phyloP scores from a whole-genome alignment of 1,140 invertebrate genomes.

The Pomacea maculata region DNA sequence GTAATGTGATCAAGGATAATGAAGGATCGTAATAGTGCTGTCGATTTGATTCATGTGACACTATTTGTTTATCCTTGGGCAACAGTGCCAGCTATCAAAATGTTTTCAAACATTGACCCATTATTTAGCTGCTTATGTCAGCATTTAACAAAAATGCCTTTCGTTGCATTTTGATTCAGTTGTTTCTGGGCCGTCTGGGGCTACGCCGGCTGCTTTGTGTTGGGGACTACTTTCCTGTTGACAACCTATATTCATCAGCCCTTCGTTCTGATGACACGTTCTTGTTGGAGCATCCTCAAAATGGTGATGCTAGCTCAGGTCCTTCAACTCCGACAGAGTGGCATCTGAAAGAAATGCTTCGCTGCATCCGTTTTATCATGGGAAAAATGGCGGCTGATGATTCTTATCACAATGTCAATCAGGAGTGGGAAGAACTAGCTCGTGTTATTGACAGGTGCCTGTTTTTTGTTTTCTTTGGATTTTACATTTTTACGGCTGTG shows the following conservation, averaged over 20 bases:
- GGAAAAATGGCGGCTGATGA: conserved; percentile 36
- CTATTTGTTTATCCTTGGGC: too few relatives aligned
- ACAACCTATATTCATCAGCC: conserved; percentile 30
- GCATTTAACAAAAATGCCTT: not conserved
- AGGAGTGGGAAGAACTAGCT: conserved; percentile 39
- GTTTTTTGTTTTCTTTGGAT: conserved; percentile 31
- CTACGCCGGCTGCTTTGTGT: conserved; percentile 36
- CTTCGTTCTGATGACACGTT: conserved; percentile 13
- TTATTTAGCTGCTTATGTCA: not conserved
- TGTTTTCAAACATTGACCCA: too few relatives aligned
- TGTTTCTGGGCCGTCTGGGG: conserved; percentile 27
- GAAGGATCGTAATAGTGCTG: too few relatives aligned
- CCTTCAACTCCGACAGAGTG: not conserved
- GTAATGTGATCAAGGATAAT: too few relatives aligned
- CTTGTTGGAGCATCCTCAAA: not conserved
- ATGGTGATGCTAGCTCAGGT: not conserved
- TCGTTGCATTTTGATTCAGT: conserved; percentile 11
- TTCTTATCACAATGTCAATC: conserved; percentile 25
- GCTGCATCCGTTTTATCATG: conserved; percentile 29
- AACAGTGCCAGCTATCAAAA: too few relatives aligned
- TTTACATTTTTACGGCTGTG: conserved; percentile 33
- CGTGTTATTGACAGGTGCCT: conserved; percentile 34
- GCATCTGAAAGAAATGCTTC: conserved; percentile 19
- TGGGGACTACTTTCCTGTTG: conserved; percentile 28
- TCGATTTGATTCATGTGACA: too few relatives aligned